Base-by-base conservation (phyloP, 2,797 vertebrate species). In the Brachyalestes nurse region DNA sequence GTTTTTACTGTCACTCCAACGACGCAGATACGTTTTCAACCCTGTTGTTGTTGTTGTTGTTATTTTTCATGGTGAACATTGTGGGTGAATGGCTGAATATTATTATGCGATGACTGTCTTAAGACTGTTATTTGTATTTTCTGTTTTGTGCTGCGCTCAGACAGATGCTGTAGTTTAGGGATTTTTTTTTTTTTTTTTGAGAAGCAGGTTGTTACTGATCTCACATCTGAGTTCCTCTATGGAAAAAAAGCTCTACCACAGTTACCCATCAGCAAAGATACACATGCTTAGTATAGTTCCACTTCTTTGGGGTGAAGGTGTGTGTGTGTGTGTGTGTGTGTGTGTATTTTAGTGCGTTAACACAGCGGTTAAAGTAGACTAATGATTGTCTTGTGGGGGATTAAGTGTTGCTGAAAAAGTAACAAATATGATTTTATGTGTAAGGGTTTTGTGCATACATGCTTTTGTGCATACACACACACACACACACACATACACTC, bases 371-470 rank as follows among this genome's bases (percentile, higher is more conserved):
- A n/a, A 12, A n/a, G 19, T 4, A 21, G 9, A 21, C 2, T 45
- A 45, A 6, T 42, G 40, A 21, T 4, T 38, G 5, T 40, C 14
- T 60, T 7, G 25, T 40, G 14, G 21, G 17, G 51, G 23, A 5
- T 28, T 25, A 5, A 34, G 1, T 38, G 65, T 45, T 45, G 8
- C 40, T 67, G 8, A 45, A 21, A 53, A 55, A 55, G n/a, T 5
- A 79, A 34, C 65, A 6, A 57, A 72, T 34, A 34, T 45, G 21
- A 57, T 72, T 64, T 40, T 6, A 19, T 66, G 64, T 66, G 16
- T 38, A 5, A 28, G 8, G 42, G 40, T 47, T 21, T 21, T 34
- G 34, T 28, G 28, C 1, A 28, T 28, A 28, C 28, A 28, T n/a
- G n/a, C n/a, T 47, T 21, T 21, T 34, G 34, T 28, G 28, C 1